A percentile compares a stretch with the other conserved stretches of the same genome.
These are phyloP conservation scores for Micromussa lordhowensis DNA, from an alignment of 92 coral and sea anemone genomes.

Conservation along the genomic window DNA sequence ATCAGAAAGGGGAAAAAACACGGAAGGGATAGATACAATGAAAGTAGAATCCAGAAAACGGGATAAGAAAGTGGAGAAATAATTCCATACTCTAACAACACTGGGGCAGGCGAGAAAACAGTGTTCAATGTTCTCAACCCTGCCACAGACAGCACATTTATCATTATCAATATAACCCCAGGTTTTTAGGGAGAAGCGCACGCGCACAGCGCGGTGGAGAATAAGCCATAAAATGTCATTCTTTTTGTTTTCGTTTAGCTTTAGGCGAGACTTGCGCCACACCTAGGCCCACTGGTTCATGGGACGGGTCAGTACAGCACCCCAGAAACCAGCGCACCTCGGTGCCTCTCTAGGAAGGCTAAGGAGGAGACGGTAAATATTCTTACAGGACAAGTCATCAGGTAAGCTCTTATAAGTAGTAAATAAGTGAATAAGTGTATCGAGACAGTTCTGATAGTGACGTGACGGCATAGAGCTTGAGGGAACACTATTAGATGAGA, in stretches of 20 bases:
- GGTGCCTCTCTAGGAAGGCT: background rate
- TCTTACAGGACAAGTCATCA: background rate
- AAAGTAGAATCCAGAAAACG: background rate
- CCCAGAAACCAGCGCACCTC: no score
- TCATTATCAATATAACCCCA: no score
- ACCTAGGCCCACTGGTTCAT: no score
- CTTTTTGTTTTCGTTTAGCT: background rate
- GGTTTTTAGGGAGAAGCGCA: conserved; percentile 2
- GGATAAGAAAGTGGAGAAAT: background rate
- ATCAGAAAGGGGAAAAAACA: background rate
- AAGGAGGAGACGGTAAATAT: background rate
- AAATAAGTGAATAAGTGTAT: no score
- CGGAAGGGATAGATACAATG: background rate
- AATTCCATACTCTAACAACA: conserved; percentile 4
- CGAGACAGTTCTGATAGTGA: background rate
- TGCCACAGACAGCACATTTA: no score
- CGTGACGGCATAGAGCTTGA: background rate
- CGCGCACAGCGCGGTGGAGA: background rate
- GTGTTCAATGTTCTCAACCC: no score
- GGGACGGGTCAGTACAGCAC: no score
- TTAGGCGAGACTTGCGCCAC: background rate
- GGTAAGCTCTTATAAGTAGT: background rate
- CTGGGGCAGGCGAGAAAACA: no score
- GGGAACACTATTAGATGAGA: background rate
- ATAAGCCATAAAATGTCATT: conserved; percentile 31